Evolutionary conservation across 2,888 invertebrate genomes (phyloP).

Genomic region (Acleris emargana): DNA sequence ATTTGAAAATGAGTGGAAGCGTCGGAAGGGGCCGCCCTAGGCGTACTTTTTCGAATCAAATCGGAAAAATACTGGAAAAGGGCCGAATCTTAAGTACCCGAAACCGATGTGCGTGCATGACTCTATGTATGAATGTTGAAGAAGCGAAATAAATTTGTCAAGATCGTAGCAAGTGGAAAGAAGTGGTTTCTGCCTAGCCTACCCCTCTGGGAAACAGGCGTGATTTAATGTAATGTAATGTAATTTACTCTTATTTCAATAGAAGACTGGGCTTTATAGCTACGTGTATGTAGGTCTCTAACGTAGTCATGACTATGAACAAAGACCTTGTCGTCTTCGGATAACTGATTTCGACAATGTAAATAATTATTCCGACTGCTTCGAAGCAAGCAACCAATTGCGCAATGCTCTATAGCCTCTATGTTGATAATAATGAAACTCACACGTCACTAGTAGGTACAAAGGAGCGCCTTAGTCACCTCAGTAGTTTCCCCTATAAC

Average conservation of each 20-base stretch:
- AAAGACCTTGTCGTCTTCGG: slow-evolving; percentile 11
- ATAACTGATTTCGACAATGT: slow-evolving; percentile 3
- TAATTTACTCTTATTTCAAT: background rate
- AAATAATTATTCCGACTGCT: slow-evolving; percentile 8
- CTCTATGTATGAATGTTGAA: too few species aligned
- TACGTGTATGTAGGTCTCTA: background rate
- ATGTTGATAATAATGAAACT: slow-evolving; percentile 18
- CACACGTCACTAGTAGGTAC: slow-evolving; percentile 23
- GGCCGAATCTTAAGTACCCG: too few species aligned
- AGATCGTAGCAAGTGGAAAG: too few species aligned
- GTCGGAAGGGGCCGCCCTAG: too few species aligned
- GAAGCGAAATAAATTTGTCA: too few species aligned
- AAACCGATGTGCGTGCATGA: too few species aligned
- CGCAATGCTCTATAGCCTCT: slow-evolving; percentile 3
- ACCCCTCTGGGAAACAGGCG: too few species aligned
- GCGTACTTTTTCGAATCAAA: too few species aligned
- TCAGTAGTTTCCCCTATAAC: slow-evolving; percentile 39
- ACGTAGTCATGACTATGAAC: background rate
- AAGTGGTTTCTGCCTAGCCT: too few species aligned
- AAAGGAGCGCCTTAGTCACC: slow-evolving; percentile 39
- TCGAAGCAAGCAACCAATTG: slow-evolving; percentile 7
- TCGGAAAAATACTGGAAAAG: too few species aligned
- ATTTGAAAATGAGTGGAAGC: too few species aligned
- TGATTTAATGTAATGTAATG: too few species aligned
- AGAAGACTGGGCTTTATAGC: background rate